A percentile compares a stretch with the other conserved stretches of the same genome.
Conservation (phyloP, 2,888 invertebrate genomes). For the Dasysyrphus tricinctus region DNA sequence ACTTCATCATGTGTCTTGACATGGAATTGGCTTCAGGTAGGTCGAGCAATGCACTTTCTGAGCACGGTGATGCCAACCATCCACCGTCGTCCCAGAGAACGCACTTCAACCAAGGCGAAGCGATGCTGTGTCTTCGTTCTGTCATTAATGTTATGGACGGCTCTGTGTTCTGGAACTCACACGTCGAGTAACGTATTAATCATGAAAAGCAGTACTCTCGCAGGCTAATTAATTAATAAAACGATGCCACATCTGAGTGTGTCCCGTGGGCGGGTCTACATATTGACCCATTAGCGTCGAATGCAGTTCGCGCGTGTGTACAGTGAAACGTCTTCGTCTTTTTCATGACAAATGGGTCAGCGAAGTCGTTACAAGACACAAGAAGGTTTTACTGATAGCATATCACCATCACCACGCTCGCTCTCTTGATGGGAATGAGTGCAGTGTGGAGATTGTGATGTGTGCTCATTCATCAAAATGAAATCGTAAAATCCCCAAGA, state of each 20-base stretch:
- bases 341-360: conserved; percentile 67
- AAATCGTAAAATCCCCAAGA: conserved; percentile 61
- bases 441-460: conserved; percentile 49
- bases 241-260: conserved; percentile 58
- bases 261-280: conserved; percentile 72
- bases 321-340: conserved; percentile 15
- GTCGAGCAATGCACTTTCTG: conserved; percentile 40
- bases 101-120: neutral
- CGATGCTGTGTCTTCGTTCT: conserved; percentile 28
- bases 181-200: conserved; percentile 73
- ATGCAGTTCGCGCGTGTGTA: conserved; percentile 50
- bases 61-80: neutral
- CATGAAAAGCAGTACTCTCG: conserved; percentile 56
- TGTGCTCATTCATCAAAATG: conserved; percentile 71
- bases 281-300: conserved; percentile 71
- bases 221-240: conserved; percentile 72
- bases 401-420: conserved; percentile 46
- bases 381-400: conserved; percentile 59
- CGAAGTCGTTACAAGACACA: conserved; percentile 58
- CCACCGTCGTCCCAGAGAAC: neutral
- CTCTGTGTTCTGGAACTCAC: conserved; percentile 73
- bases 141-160: conserved; percentile 43
- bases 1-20: conserved; percentile 69
- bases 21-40: conserved; percentile 57
- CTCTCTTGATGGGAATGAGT: conserved; percentile 46